Base-by-base conservation (phyloP, 2,113 vertebrate genomes). In the Cavia aperea region DNA sequence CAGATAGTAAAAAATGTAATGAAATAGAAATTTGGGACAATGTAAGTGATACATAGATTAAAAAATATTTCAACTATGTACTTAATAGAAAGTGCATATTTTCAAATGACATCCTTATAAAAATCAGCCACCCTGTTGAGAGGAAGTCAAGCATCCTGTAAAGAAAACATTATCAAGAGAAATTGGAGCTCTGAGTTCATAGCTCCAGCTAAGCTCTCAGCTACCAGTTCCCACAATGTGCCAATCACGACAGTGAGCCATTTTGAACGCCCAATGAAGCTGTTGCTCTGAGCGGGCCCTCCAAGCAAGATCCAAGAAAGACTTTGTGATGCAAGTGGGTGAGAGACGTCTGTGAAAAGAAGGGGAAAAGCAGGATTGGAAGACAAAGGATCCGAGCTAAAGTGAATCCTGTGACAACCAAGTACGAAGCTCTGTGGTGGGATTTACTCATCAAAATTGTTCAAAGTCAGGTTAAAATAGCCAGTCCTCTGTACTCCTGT, bases 51-150 rank as follows among this genome's bases (percentile, higher is more conserved):
- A 79, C 4, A 75, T 54, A 86, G 16, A 79, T 78, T 24, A 78
- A 21, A 79, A 54, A 84, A 29, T 88, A 68, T 56, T 78, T 73
- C 18, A 83, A 39, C 24, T 68, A 83, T 73, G 18, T 72, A 56
- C 43, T 54, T 89, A 31, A 82, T 63, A 10, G 73, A 90, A 73
- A 29, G 13, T 46, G 63, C 1, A 58, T 9, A 72, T 78, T 92
- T 92, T 90, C 24, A 94, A 90, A 86, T 43, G 56, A 29, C 46
- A 65, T 2, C 70, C 72, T 72, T 88, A 56, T 86, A 73, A 93
- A 87, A 51, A 62, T 31, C 23, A 62, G 10, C 5, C 24, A 92
- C 29, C 14, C 33, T 86, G 43, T 33, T 24, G 1, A 46, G 81
- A 89, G 46, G 56, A 90, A 89, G 29, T 18, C 33, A 91, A 77